These are phyloP conservation scores for Auanema freiburgensis DNA, from an alignment of 2,888 invertebrate genomes.

Conservation along the genomic window DNA sequence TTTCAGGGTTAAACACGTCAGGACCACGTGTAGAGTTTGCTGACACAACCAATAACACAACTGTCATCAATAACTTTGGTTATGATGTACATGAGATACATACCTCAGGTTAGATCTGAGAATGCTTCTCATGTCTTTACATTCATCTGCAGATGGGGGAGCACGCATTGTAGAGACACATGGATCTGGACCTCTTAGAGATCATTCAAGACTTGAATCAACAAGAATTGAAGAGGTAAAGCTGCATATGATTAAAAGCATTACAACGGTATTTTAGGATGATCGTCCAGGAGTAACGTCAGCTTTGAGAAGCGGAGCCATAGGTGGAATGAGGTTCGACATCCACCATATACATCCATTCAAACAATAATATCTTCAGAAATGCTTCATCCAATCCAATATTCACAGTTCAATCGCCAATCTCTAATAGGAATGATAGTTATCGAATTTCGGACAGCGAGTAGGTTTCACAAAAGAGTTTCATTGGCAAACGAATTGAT, in stretches of 20 bases:
- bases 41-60: slow-evolving; percentile 23
- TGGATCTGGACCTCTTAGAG: slow-evolving; percentile 47
- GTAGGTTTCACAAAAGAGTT: slow-evolving; percentile 20
- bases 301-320: slow-evolving; percentile 23
- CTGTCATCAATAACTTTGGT: slow-evolving; percentile 52
- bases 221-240: slow-evolving; percentile 32
- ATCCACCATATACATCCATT: background rate
- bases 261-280: background rate
- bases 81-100: slow-evolving; percentile 62
- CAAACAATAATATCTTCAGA: background rate
- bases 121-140: background rate
- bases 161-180: slow-evolving; percentile 60
- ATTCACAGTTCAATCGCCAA: slow-evolving; percentile 32
- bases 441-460: slow-evolving; percentile 33
- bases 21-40: slow-evolving; percentile 22
- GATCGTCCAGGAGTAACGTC: slow-evolving; percentile 29
- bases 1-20: slow-evolving; percentile 6
- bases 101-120: slow-evolving; percentile 46
- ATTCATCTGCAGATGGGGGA: slow-evolving; percentile 42
- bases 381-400: slow-evolving; percentile 16
- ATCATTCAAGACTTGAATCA: slow-evolving; percentile 30
- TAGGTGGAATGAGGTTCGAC: slow-evolving; percentile 16
- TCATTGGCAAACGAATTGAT: too few species aligned
- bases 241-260: background rate
- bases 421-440: slow-evolving; percentile 18